phyloP scores from a whole-genome alignment of 92 coral and sea anemone genomes.

The Phenganax marumi region DNA sequence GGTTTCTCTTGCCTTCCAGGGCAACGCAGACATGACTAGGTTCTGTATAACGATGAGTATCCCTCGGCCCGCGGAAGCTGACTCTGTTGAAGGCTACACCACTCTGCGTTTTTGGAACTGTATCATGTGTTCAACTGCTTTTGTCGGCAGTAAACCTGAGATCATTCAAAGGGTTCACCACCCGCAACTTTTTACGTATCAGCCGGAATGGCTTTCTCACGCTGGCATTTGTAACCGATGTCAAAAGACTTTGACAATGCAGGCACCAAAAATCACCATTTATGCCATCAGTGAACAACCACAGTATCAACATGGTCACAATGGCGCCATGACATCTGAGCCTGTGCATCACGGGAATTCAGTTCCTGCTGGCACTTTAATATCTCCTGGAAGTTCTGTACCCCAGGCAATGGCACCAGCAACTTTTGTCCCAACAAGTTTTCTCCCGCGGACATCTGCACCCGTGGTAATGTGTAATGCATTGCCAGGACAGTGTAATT shows the following conservation, averaged over 20 bases:
- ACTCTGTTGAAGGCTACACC: slow-evolving; percentile 77
- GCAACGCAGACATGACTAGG: slow-evolving; percentile 46
- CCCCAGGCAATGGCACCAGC: neutral
- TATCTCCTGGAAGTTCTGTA: neutral
- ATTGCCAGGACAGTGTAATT: slow-evolving; percentile 41
- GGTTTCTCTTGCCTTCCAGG: slow-evolving; percentile 74
- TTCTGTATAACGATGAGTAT: slow-evolving; percentile 65
- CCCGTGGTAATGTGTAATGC: slow-evolving; percentile 28
- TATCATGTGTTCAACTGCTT: slow-evolving; percentile 93
- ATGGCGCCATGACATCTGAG: slow-evolving; percentile 12
- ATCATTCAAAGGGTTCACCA: slow-evolving; percentile 85
- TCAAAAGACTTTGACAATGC: slow-evolving; percentile 68
- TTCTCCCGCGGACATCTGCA: neutral
- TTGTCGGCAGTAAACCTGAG: slow-evolving; percentile 84
- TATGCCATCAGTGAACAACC: slow-evolving; percentile 70
- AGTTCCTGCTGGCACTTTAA: neutral
- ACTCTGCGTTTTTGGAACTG: slow-evolving; percentile 99
- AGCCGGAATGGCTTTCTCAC: slow-evolving; percentile 96
- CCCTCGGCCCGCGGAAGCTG: slow-evolving; percentile 70
- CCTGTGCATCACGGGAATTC: neutral
- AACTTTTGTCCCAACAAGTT: neutral
- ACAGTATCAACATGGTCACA: slow-evolving; percentile 65
- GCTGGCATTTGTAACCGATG: slow-evolving; percentile 84
- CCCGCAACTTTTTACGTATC: slow-evolving; percentile 85
- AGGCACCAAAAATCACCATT: slow-evolving; percentile 64